phyloP scores from a whole-genome alignment of 2,888 invertebrate species.

The Rhogogaster chlorosoma region DNA sequence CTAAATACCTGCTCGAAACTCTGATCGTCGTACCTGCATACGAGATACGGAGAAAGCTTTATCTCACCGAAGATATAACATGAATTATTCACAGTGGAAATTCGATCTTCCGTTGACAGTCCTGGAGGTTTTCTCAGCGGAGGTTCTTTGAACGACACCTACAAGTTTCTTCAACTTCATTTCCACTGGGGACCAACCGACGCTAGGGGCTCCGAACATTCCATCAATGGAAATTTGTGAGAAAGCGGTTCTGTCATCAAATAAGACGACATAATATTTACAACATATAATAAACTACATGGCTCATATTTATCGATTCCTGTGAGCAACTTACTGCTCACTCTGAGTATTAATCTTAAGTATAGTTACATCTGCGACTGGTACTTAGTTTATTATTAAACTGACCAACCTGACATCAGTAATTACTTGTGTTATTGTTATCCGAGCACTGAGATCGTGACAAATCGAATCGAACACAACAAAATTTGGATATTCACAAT shows the following conservation, averaged over 20 bases:
- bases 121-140: constrained; percentile 80
- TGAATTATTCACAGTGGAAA: constrained; percentile 22
- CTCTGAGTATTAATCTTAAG: not conserved
- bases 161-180: constrained; percentile 84
- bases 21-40: not conserved
- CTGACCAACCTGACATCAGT: not conserved
- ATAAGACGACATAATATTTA: not conserved
- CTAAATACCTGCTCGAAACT: not conserved
- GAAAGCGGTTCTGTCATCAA: not conserved
- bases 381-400: not conserved
- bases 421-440: not conserved
- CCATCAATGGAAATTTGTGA: constrained; percentile 78
- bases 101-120: not conserved
- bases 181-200: constrained; percentile 85
- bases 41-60: not conserved
- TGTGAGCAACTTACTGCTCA: not conserved
- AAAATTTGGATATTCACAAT: not conserved
- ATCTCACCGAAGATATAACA: not conserved
- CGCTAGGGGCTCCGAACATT: constrained; percentile 84
- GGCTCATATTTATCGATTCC: not conserved
- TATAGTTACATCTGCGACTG: not conserved
- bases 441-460: not conserved
- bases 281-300: not conserved
- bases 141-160: constrained; percentile 82
- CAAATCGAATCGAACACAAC: not conserved